Evolutionary conservation across 1,140 invertebrate species (phyloP), one percentile per base, ranked within the genome.

Genomic region (Hyles vespertilio): DNA sequence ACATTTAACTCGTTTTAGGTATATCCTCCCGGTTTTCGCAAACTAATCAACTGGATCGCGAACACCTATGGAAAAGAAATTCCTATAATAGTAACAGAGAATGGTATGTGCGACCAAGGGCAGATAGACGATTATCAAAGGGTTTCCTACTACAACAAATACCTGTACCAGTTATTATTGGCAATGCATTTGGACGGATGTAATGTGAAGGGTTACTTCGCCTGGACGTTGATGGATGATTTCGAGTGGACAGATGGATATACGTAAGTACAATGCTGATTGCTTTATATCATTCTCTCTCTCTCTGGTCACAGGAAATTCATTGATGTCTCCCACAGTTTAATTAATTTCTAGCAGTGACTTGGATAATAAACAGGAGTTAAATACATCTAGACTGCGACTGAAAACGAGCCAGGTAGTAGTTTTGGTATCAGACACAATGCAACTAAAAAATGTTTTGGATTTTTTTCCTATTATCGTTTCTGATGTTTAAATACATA

Each of bases 201-300:
- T 48, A 93, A 95, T 67, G 84, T 97, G 3, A 89, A 89, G 46
- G 93, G 92, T 0, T 96, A 95, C 67, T 92, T 92, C 51, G 91
- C 91, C 3, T 95, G 94, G 94, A 93, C 92, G 8, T 74, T 95
- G 12, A 91, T 95, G 91, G 94, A 95, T 67, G 94, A 94, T 67
- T 94, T 94, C 65, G 94, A 95, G 84, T 95, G 94, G 93, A 89
- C 58, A 0, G 81, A 85, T 43, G 84, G 86, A 50, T 87, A 85
- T 52, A 59, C 56, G 86, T 89, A 69, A 84, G 83, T 83, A 51
- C 22, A 56, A 32, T 5, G 4, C 36, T 22, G 22, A 22, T 22
- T 22, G 22, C 22, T 22, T 22, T 22, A 22, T 22, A 22, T 22
- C 0, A 22, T 22, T 22, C 22, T 22, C 22, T 22, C 22, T 0